Evolutionary conservation across 2,888 invertebrate genomes (phyloP).

Genomic region (Archips xylosteana): DNA sequence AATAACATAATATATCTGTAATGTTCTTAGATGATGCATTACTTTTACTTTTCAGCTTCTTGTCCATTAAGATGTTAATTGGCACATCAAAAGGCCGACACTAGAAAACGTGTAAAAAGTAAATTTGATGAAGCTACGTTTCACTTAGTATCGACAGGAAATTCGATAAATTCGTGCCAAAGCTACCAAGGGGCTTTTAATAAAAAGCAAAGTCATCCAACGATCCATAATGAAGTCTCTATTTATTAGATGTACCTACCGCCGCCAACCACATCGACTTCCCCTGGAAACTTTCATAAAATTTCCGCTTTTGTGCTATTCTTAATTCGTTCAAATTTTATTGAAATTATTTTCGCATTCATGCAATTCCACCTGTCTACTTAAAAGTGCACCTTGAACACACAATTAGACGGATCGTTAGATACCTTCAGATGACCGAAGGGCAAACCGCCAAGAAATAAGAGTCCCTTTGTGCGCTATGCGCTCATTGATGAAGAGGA

Average conservation of each 20-base stretch:
- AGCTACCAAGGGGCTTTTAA: slow-evolving; percentile 49
- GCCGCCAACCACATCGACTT: not conserved
- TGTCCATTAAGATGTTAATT: not conserved
- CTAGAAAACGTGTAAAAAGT: slow-evolving; percentile 21
- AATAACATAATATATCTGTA: no score
- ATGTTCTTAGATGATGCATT: not conserved
- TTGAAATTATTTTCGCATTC: no score
- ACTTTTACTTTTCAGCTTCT: not conserved
- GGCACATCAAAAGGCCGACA: slow-evolving; percentile 18
- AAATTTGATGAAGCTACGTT: slow-evolving; percentile 61
- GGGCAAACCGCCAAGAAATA: no score
- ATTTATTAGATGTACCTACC: slow-evolving; percentile 52
- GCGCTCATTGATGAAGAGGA: no score
- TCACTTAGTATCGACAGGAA: slow-evolving; percentile 58
- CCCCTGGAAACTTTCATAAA: no score
- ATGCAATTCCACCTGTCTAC: no score
- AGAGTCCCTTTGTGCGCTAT: no score
- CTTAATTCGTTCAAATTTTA: no score
- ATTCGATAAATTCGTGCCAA: slow-evolving; percentile 64
- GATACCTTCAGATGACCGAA: no score
- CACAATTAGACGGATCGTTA: no score
- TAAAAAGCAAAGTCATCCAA: slow-evolving; percentile 63
- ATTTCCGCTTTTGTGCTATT: no score
- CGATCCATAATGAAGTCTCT: slow-evolving; percentile 56
- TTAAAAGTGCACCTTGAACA: no score